Evolutionary conservation across 2,797 vertebrate species (phyloP).

Genomic region (Enteromius viviparus): DNA sequence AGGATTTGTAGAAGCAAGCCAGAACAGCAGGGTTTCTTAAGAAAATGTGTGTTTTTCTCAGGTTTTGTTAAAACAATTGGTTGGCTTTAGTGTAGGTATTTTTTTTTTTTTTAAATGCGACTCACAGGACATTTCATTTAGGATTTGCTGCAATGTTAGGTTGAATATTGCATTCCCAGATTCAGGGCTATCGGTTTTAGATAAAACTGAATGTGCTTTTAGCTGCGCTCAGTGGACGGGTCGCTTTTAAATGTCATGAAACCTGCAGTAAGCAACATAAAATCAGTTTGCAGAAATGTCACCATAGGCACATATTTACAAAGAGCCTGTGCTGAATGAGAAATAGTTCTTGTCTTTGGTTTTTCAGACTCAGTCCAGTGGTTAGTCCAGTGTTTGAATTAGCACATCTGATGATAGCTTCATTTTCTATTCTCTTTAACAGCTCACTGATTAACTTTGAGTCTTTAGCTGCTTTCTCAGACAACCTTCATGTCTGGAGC

Average conservation of each 20-base stretch:
- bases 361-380: neutral
- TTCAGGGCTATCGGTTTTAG: neutral
- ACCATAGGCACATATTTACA: neutral
- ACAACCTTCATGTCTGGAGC: constrained; percentile 26
- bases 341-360: neutral
- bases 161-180: neutral
- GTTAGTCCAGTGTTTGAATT: constrained; percentile 29
- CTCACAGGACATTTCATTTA: neutral
- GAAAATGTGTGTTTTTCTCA: neutral
- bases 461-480: constrained; percentile 33
- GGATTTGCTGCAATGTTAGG: neutral
- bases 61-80: neutral
- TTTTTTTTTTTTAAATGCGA: neutral
- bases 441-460: constrained; percentile 38
- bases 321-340: neutral
- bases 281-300: neutral
- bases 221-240: neutral
- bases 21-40: neutral
- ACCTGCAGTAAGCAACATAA: neutral
- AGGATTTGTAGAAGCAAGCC: neutral
- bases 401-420: constrained; percentile 18
- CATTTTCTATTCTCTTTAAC: constrained; percentile 21
- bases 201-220: neutral
- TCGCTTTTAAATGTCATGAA: neutral
- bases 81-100: neutral